Evolutionary conservation across 2,888 invertebrate species (phyloP).

Genomic region (Drosophila niveifrons): DNA sequence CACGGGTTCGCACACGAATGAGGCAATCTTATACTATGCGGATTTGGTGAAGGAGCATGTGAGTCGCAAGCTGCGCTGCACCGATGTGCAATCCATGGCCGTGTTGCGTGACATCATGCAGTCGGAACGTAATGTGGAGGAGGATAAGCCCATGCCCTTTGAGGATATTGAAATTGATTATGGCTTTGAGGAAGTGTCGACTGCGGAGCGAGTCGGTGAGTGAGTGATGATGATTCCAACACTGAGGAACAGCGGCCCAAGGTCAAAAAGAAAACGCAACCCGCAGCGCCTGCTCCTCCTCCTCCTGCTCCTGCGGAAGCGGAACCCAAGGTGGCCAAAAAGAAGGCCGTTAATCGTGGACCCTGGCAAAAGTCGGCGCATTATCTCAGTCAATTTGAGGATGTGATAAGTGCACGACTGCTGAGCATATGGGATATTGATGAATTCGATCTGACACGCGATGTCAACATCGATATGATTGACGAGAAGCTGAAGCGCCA

Average conservation of each 20-base stretch:
- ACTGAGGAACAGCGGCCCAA: constrained; percentile 5
- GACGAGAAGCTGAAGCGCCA: constrained; percentile 45
- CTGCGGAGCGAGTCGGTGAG: background rate
- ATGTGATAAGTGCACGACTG: constrained; percentile 48
- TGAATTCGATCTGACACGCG: constrained; percentile 56
- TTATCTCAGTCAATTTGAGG: constrained; percentile 38
- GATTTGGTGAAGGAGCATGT: constrained; percentile 49
- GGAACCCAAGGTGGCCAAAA: background rate
- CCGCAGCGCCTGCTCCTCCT: background rate
- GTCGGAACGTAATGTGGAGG: constrained; percentile 17
- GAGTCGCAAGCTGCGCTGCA: constrained; percentile 54
- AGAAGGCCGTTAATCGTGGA: constrained; percentile 51
- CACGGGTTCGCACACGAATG: constrained; percentile 55
- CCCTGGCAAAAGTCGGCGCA: constrained; percentile 67
- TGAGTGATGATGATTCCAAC: background rate
- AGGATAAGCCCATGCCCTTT: constrained; percentile 42
- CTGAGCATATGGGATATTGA: constrained; percentile 64
- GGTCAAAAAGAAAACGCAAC: background rate
- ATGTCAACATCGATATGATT: constrained; percentile 60
- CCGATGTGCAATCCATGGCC: constrained; percentile 62
- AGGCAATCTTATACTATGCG: constrained; percentile 64
- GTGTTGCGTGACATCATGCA: constrained; percentile 56
- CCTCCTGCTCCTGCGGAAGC: no score
- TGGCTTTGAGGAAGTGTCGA: constrained; percentile 35
- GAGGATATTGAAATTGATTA: constrained; percentile 59